Conservation (phyloP, 2,113 vertebrate genomes). For the Aplodontia rufa region DNA sequence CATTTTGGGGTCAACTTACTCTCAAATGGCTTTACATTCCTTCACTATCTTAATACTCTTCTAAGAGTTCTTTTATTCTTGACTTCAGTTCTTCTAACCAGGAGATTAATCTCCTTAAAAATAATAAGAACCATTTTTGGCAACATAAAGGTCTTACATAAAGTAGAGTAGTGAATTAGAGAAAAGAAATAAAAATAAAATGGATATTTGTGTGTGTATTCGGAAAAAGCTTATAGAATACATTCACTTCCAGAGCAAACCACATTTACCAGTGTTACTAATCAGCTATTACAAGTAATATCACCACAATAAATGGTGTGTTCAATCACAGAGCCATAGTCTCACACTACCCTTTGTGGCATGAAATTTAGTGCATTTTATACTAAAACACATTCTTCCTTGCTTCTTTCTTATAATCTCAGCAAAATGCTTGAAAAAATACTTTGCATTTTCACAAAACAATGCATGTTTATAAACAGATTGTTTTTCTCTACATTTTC, state of each 20-base stretch:
- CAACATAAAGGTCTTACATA: not conserved
- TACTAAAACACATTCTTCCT: not conserved
- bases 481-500: not conserved
- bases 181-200: slow-evolving; percentile 34
- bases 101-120: not conserved
- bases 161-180: not conserved
- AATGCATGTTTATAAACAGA: not conserved
- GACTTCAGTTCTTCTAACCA: not conserved
- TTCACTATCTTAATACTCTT: not conserved
- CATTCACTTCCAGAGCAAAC: not conserved
- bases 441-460: not conserved
- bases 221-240: not conserved
- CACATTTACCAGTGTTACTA: not conserved
- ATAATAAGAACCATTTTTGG: not conserved
- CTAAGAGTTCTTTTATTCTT: not conserved
- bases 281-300: not conserved
- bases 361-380: not conserved
- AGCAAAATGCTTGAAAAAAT: not conserved
- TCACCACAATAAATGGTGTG: accelerated
- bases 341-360: accelerated
- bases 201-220: not conserved
- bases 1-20: not conserved
- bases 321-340: not conserved
- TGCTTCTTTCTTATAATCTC: not conserved
- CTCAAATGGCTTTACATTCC: not conserved